These are phyloP conservation scores for Micrastur ruficollis DNA, from an alignment of 2,797 vertebrate species.

Conservation along the genomic window DNA sequence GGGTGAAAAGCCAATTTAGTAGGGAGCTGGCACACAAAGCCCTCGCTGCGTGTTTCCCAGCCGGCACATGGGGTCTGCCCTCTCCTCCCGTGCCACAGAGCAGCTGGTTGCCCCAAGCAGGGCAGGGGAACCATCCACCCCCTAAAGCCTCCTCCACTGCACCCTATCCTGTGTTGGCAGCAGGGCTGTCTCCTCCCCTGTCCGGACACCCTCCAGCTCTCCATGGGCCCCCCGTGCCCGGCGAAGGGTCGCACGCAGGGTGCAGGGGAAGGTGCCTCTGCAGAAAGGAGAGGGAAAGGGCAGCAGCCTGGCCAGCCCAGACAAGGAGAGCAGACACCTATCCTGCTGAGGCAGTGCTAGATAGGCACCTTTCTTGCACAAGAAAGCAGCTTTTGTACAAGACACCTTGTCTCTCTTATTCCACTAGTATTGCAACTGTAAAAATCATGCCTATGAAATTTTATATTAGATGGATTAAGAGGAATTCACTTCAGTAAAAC, in stretches of 20 bases:
- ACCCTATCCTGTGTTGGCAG: neutral
- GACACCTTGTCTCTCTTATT: neutral
- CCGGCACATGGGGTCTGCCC: accelerated
- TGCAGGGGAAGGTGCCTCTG: neutral
- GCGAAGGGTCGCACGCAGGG: too few species aligned
- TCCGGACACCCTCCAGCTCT: too few species aligned
- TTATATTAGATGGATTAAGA: neutral
- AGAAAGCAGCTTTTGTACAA: neutral
- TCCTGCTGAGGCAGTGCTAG: accelerated
- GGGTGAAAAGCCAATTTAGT: neutral
- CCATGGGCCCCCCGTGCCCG: too few species aligned
- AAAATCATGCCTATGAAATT: neutral
- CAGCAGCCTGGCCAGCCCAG: neutral
- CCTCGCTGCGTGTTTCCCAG: neutral
- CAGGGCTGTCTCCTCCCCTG: neutral
- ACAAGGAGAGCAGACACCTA: neutral
- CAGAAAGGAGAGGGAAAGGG: neutral
- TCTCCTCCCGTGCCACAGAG: neutral
- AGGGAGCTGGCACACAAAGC: neutral
- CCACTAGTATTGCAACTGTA: neutral
- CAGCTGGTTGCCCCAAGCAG: neutral
- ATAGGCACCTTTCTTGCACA: neutral
- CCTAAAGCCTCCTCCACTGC: neutral
- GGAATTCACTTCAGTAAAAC: neutral
- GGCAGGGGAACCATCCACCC: neutral